Percentiles rank a stretch among this genome's conserved stretches.
Evolutionary conservation across 1,140 invertebrate species (phyloP).

Genomic region (Aphaenogaster ashmeadi): DNA sequence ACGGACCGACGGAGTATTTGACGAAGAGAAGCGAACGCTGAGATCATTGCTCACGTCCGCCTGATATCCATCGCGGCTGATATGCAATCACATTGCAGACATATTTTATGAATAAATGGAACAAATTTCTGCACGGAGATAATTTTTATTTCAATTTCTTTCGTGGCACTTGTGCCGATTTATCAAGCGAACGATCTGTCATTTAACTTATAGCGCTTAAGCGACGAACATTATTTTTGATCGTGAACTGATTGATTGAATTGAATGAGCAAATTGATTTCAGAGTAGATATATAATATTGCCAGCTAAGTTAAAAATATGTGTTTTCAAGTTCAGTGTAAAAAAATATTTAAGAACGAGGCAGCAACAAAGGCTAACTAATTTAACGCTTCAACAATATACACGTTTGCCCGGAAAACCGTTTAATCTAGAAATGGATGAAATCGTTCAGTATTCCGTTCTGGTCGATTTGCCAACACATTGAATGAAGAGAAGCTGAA

Average conservation of each 20-base stretch:
- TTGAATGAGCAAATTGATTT: neutral
- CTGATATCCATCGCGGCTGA: neutral
- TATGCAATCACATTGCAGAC: neutral
- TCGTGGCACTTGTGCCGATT: neutral
- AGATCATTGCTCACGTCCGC: slow-evolving; percentile 47
- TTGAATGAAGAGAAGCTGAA: slow-evolving; percentile 5
- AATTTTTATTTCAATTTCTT: neutral
- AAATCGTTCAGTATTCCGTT: slow-evolving; percentile 32
- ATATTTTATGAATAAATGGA: slow-evolving; percentile 14
- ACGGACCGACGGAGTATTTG: slow-evolving; percentile 61
- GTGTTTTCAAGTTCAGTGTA: neutral
- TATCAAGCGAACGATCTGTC: neutral
- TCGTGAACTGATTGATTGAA: neutral
- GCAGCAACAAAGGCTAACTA: neutral
- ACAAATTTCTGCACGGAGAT: neutral
- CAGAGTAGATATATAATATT: neutral
- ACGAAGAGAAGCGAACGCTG: slow-evolving; percentile 2
- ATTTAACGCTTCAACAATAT: neutral
- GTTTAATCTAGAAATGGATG: slow-evolving; percentile 23
- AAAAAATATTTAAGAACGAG: neutral
- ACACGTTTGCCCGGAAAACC: neutral
- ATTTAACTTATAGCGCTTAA: neutral
- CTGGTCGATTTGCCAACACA: slow-evolving; percentile 27
- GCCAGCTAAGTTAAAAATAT: neutral
- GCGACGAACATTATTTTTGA: neutral